Evolutionary conservation across 2,888 invertebrate genomes (phyloP), one percentile per base, ranked within the genome.

Genomic region (Shargacucullia verbasci): DNA sequence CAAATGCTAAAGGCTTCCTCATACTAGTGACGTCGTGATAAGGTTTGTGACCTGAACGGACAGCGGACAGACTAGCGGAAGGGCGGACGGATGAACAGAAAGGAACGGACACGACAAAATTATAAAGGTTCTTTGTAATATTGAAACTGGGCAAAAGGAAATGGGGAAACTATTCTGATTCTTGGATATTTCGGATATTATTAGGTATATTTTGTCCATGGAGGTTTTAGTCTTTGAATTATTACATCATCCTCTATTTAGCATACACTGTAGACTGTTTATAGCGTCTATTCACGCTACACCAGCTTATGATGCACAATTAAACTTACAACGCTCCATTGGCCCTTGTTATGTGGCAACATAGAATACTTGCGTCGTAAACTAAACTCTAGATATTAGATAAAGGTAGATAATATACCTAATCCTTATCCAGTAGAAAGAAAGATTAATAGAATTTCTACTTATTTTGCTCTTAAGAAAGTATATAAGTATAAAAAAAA

Each of bases 71-170:
- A 29, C 33, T 31, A 27, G 12, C 46, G 59, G 61, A 65, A 57
- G 56, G 33, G 27, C 15, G 41, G 55, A 40, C 55, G 49, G 44
- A 47, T 25, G 55, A 44, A 50, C 54, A 14, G 47, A 33, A 58
- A 13, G 27, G 54, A 52, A 53, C 58, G 65, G 70, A 63, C 58
- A 66, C 54, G 54, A 58, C 59, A 11, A 45, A 72, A 69, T 72
- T 72, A 73, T 60, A 56, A 44, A 47, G 59, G 53, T 58, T 41
- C 53, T 72, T 73, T 73, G 70, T 58, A 52, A 49, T 13, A 38
- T 37, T 15, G 52, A 52, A 61, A 62, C 56, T 57, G 46, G 15
- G 48, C 12, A 70, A 59, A 44, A 61, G 62, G 57, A 73, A 66
- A 50, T 53, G 40, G 11, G 44, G 53, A 48, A 8, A 44, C 41